Base-by-base conservation (phyloP, 53 echinoderm and acorn worm genomes). In the Zoroaster sp. region DNA sequence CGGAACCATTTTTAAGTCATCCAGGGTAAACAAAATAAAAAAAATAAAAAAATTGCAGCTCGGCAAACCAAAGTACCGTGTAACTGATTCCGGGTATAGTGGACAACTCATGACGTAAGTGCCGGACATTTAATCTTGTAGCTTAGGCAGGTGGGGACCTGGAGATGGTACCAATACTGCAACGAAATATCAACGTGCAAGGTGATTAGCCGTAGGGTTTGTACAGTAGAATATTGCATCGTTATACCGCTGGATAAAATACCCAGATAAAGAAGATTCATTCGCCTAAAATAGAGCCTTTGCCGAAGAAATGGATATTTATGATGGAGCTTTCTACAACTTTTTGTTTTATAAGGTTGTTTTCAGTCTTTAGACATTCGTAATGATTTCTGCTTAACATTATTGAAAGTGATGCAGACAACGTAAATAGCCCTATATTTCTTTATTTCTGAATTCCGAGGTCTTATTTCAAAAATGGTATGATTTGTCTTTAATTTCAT, bases 71-170 rank as follows among this genome's bases (percentile, higher is more conserved):
- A n/a, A n/a, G n/a, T n/a, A n/a, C 20, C 4, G 2, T 59, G 59
- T 59, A 59, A 59, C 59, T 7, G 59, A 59, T 6, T 59, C 59
- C 59, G 28, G 23, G 59, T 21, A 59, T 28, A 25, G 59, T 59
- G 59, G 40, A 40, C 38, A 43, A 18, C 39, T 12, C 66, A 37
- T 83, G 83, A 83, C 83, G 83, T 83, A 69, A 63, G 46, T 47
- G 11, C 46, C 47, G 35, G 83, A 49, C 71, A 83, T 71, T 71
- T 47, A 83, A 83, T 83, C 83, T 51, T 31, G 18, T 30, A 47
- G 66, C 70, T 70, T 83, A 14, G 43, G 83, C 83, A 83, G 83
- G 83, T 83, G 83, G 46, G 33, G 47, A 5, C 7, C 43, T 23
- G 33, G 67, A 18, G 46, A 12, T 33, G 71, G 83, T 35, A 69